Conservation (phyloP, 1,140 invertebrate species). For the Periplaneta americana region DNA sequence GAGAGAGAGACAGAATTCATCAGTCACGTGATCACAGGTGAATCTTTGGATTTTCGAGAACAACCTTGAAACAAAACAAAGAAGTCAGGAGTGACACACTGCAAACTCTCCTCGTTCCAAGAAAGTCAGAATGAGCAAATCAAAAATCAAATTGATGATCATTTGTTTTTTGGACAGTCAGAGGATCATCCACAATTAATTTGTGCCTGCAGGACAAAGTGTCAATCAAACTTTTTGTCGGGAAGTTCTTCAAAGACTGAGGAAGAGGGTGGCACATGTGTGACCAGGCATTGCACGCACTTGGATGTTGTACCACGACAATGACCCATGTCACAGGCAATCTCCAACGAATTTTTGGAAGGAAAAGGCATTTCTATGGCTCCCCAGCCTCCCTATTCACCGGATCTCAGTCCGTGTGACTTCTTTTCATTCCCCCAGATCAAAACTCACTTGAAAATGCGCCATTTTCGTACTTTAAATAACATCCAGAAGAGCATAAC, state of each 20-base stretch:
- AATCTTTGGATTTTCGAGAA: constrained; percentile 15
- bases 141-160: constrained; percentile 14
- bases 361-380: constrained; percentile 4
- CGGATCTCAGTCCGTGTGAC: no score
- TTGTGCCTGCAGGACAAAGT: constrained; percentile 28
- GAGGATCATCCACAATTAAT: constrained; percentile 22
- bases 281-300: constrained; percentile 7
- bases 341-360: background rate
- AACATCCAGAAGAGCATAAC: no score
- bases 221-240: constrained; percentile 29
- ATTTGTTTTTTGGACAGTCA: constrained; percentile 17
- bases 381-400: no score
- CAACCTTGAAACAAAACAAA: constrained; percentile 11
- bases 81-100: constrained; percentile 22
- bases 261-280: constrained; percentile 9
- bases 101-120: constrained; percentile 22
- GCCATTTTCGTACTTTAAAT: no score
- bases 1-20: constrained; percentile 14
- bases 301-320: constrained; percentile 10
- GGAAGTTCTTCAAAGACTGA: constrained; percentile 24
- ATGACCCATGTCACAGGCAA: background rate
- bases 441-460: no score
- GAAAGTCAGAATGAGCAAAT: constrained; percentile 18
- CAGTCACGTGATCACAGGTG: constrained; percentile 13
- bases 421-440: background rate